phyloP scores from a whole-genome alignment of 1,140 invertebrate species.

The Octopus bimaculoides region DNA sequence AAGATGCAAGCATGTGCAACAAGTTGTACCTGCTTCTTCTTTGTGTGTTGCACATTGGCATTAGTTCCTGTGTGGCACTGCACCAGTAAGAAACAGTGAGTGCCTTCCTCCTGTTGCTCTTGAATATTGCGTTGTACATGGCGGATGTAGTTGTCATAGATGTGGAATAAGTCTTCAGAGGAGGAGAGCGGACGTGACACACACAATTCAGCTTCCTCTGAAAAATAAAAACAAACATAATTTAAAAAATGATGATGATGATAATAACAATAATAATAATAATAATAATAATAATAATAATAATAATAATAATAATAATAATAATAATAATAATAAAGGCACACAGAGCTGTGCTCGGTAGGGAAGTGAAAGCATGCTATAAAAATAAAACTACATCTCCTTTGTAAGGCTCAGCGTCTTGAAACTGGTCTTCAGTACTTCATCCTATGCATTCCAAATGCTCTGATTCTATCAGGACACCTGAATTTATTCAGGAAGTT shows the following conservation, averaged over 20 bases:
- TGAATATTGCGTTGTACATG: neutral
- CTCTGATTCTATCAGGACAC: no score
- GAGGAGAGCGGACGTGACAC: neutral
- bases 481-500: no score
- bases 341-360: no score
- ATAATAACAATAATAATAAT: no score
- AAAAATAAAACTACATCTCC: no score
- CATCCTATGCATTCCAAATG: no score
- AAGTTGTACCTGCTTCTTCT: neutral
- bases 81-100: neutral
- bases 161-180: neutral
- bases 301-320: no score
- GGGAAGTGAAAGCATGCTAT: no score
- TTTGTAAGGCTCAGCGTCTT: no score
- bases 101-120: neutral
- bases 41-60: neutral
- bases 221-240: neutral
- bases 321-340: no score
- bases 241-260: neutral
- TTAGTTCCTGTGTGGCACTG: neutral
- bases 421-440: no score
- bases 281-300: no score
- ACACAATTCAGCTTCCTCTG: neutral
- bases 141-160: neutral
- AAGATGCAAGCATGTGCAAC: conserved; percentile 3